Evolutionary conservation across 2,113 vertebrate genomes (phyloP).

Genomic region (Zosterops borbonicus): DNA sequence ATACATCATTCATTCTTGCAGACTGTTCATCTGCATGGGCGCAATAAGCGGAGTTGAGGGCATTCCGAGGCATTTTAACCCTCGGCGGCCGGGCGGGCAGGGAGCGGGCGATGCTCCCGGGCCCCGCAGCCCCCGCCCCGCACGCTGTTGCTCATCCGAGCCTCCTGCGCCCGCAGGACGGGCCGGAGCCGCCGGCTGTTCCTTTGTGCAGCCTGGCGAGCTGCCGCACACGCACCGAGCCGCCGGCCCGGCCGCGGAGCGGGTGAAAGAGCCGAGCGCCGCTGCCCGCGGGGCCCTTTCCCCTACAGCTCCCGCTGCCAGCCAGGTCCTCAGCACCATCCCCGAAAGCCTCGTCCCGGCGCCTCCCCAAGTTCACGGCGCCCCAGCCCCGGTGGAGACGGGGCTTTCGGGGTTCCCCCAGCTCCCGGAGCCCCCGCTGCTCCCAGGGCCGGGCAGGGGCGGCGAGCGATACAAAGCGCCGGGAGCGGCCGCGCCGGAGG

Average conservation of each 20-base stretch:
- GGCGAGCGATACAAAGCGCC: slow-evolving; percentile 30
- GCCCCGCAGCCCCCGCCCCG: neutral
- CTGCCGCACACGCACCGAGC: neutral
- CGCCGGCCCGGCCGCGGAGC: neutral
- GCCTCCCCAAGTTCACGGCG: neutral
- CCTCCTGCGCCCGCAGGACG: neutral
- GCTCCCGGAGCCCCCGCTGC: neutral
- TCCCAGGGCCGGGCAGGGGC: neutral
- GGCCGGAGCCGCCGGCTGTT: neutral
- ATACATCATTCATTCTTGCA: neutral
- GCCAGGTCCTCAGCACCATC: neutral
- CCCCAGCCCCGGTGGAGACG: neutral
- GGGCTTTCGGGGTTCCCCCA: neutral
- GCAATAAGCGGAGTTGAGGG: neutral
- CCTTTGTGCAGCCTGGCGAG: slow-evolving; percentile 35
- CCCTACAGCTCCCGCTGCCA: neutral
- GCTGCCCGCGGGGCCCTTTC: neutral
- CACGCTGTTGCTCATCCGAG: neutral
- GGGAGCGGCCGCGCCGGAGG: neutral
- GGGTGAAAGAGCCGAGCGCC: neutral
- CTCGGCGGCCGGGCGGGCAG: neutral
- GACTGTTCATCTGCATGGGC: neutral
- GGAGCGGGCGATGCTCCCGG: neutral
- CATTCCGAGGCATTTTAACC: neutral
- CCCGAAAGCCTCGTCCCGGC: neutral